Conservation (phyloP, 2,113 vertebrate species). For the Eleginops maclovinus region DNA sequence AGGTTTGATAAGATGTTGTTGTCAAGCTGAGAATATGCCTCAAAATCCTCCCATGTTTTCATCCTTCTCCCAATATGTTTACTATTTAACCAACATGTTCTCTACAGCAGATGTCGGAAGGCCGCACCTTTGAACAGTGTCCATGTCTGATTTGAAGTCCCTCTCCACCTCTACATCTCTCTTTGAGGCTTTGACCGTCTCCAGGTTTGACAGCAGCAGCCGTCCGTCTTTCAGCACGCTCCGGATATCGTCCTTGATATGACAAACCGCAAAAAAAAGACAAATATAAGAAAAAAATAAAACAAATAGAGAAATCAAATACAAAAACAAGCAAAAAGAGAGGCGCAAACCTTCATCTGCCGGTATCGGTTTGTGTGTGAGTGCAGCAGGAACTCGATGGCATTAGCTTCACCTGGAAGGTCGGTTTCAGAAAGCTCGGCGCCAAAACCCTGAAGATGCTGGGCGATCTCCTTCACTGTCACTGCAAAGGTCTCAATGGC, state of each 20-base stretch:
- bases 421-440: slow-evolving; percentile 93
- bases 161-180: slow-evolving; percentile 77
- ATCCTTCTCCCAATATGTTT: not conserved
- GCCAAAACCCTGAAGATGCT: slow-evolving; percentile 94
- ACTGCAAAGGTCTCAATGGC: slow-evolving; percentile 97
- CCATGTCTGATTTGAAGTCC: slow-evolving; percentile 88
- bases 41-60: not conserved
- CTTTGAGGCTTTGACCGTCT: slow-evolving; percentile 81
- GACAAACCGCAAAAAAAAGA: not conserved
- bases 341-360: slow-evolving; percentile 90
- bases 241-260: slow-evolving; percentile 88
- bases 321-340: not conserved
- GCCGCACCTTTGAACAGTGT: slow-evolving; percentile 89
- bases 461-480: slow-evolving; percentile 96
- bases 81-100: not conserved
- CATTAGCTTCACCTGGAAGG: slow-evolving; percentile 88
- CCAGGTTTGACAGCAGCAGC: slow-evolving; percentile 89
- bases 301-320: not conserved
- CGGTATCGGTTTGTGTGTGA: slow-evolving; percentile 89
- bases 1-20: not conserved
- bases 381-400: slow-evolving; percentile 89
- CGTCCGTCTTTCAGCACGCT: slow-evolving; percentile 91
- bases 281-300: not conserved
- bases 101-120: not conserved
- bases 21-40: not conserved